Evolutionary conservation across 1,140 invertebrate species (phyloP), one percentile per base, ranked within the genome.

Genomic region (Mya arenaria): DNA sequence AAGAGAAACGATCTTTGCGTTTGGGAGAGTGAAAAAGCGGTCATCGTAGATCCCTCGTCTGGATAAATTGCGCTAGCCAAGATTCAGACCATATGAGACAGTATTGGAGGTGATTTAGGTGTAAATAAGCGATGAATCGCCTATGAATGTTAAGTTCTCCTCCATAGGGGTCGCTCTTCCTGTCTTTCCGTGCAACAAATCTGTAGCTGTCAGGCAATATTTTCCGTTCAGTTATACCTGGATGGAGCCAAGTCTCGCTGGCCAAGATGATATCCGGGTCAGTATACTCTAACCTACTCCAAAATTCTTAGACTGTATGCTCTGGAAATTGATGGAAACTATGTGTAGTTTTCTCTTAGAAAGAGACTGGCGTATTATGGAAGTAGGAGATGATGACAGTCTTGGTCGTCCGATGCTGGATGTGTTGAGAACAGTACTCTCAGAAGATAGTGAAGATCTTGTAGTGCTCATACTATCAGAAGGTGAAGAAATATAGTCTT

Each of bases 271-370:
- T 52, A 25, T 48, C 23, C 28, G 23, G 44, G 23, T 52, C n/a
- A 3, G 15, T 15, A 8, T 71, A 36, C 41, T 48, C 66, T 19
- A 71, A 44, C 8, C 30, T 28, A 25, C 39, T 32, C 66, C 39
- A 48, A 44, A 71, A 71, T 52, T 48, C 44, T 71, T 71, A 17
- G 30, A 39, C 6, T 44, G 30, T 3, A 71, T 71, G 41, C 66
- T 48, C 28, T 71, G 66, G 32, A 71, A 71, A 44, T 71, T 71
- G 13, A 71, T 25, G 13, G 25, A 3, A 5, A 71, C 3, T n/a
- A 28, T 52, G 4, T 28, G 66, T 15, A 71, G 34, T 30, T 44
- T 71, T 36, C 30, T 71, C 66, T 71, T 71, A 28, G 66, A 6
- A 30, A 36, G 28, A 0, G 65, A 23, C 2, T 10, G 10, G 23